Evolutionary conservation across 2,797 vertebrate species (phyloP).

Genomic region (Australoheros facetus): DNA sequence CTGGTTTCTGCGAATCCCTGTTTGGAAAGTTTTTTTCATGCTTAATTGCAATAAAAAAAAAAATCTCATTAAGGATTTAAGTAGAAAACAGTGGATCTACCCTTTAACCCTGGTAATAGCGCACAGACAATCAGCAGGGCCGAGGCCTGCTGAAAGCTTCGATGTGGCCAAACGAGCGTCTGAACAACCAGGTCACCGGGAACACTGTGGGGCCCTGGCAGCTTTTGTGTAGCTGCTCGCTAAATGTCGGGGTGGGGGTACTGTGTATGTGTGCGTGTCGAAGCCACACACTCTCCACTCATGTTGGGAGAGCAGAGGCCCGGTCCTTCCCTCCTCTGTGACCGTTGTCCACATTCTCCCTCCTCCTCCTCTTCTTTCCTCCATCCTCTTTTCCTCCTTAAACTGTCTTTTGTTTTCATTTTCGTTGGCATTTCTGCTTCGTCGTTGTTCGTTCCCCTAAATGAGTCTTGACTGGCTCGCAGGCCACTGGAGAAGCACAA

Average conservation of each 20-base stretch:
- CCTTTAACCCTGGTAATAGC: slow-evolving; percentile 38
- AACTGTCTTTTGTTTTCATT: slow-evolving; percentile 84
- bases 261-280: slow-evolving; percentile 28
- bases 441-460: slow-evolving; percentile 88
- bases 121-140: slow-evolving; percentile 23
- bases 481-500: slow-evolving; percentile 95
- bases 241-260: slow-evolving; percentile 41
- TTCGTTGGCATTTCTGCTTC: slow-evolving; percentile 88
- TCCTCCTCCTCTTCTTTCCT: slow-evolving; percentile 41
- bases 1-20: not conserved
- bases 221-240: slow-evolving; percentile 69
- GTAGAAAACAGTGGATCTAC: slow-evolving; percentile 11
- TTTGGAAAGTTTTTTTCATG: not conserved
- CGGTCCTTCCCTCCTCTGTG: slow-evolving; percentile 71
- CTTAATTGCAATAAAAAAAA: not conserved
- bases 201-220: slow-evolving; percentile 57
- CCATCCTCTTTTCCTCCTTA: slow-evolving; percentile 73
- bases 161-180: slow-evolving; percentile 41
- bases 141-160: slow-evolving; percentile 49
- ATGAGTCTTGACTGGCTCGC: slow-evolving; percentile 95
- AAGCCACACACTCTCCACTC: slow-evolving; percentile 67
- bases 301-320: slow-evolving; percentile 68
- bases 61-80: slow-evolving; percentile 18
- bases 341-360: slow-evolving; percentile 60
- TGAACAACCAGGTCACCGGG: slow-evolving; percentile 71